phyloP scores from a whole-genome alignment of 2,113 vertebrate genomes.

The Chionodraco myersi region DNA sequence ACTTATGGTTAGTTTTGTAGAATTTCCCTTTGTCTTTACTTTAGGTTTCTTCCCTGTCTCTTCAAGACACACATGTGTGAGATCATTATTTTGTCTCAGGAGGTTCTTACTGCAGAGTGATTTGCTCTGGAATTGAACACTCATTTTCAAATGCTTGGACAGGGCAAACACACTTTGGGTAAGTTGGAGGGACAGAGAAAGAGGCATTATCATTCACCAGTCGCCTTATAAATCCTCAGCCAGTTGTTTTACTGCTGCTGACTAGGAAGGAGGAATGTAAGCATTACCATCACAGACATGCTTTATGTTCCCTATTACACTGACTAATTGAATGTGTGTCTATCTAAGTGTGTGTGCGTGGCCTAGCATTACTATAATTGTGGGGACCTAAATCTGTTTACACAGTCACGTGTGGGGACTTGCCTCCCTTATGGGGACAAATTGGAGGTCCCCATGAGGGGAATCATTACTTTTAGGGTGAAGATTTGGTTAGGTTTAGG shows the following conservation, averaged over 20 bases:
- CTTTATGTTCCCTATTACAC: constrained; percentile 69
- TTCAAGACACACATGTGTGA: constrained; percentile 44
- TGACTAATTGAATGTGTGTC: constrained; percentile 76
- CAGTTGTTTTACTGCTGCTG: constrained; percentile 66
- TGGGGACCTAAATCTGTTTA: no score
- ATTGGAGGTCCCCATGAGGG: no score
- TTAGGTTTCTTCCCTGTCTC: constrained; percentile 14
- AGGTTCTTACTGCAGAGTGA: constrained; percentile 41
- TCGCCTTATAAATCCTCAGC: constrained; percentile 59
- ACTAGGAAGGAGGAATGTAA: constrained; percentile 55
- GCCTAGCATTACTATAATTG: no score
- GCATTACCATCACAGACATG: constrained; percentile 54
- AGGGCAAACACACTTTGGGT: constrained; percentile 67
- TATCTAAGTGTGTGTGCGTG: constrained; percentile 46
- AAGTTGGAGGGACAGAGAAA: constrained; percentile 43
- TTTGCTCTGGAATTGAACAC: constrained; percentile 72
- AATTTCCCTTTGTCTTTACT: neutral
- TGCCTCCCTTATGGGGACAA: no score
- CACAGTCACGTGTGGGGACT: no score
- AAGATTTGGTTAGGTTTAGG: no score
- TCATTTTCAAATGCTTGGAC: constrained; percentile 66
- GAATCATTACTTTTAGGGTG: no score
- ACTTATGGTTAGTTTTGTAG: neutral
- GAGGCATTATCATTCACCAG: constrained; percentile 62
- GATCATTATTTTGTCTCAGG: constrained; percentile 47